Evolutionary conservation across 2,888 invertebrate species (phyloP).

Genomic region (Cheilosia vernalis): DNA sequence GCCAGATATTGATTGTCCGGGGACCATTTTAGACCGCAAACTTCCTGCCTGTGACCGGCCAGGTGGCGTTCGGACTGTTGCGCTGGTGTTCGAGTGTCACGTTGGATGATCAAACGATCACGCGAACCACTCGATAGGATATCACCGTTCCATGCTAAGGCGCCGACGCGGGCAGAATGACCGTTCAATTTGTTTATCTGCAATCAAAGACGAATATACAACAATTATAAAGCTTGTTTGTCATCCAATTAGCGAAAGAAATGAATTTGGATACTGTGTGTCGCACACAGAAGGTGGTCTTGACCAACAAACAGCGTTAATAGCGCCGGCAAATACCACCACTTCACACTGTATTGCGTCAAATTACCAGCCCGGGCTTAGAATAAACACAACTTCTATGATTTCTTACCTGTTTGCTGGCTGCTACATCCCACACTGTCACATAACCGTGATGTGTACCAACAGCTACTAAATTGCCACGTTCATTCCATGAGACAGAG

Average conservation of each 20-base stretch:
- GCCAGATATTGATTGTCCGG: conserved; percentile 98
- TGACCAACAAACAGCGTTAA: conserved; percentile 47
- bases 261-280: conserved; percentile 39
- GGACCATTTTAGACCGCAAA: conserved; percentile 99
- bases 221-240: conserved; percentile 14
- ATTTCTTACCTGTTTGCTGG: conserved; percentile 90
- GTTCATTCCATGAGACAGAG: conserved; percentile 99
- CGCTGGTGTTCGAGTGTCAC: conserved; percentile 95
- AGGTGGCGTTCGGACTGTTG: conserved; percentile 90
- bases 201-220: conserved; percentile 48
- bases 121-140: conserved; percentile 97
- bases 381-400: conserved; percentile 49
- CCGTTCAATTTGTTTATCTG: conserved; percentile 94
- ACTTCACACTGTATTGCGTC: conserved; percentile 65
- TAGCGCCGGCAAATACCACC: conserved; percentile 32
- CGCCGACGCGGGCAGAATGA: conserved; percentile 96
- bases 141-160: conserved; percentile 99
- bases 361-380: conserved; percentile 24
- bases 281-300: conserved; percentile 42
- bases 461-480: conserved; percentile 98
- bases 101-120: conserved; percentile 95
- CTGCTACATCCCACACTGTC: conserved; percentile 98
- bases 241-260: conserved; percentile 19
- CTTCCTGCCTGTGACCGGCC: conserved; percentile 97
- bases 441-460: conserved; percentile 99